Conservation (phyloP, 2,888 invertebrate species). For the Chrysomela aeneicollis region DNA sequence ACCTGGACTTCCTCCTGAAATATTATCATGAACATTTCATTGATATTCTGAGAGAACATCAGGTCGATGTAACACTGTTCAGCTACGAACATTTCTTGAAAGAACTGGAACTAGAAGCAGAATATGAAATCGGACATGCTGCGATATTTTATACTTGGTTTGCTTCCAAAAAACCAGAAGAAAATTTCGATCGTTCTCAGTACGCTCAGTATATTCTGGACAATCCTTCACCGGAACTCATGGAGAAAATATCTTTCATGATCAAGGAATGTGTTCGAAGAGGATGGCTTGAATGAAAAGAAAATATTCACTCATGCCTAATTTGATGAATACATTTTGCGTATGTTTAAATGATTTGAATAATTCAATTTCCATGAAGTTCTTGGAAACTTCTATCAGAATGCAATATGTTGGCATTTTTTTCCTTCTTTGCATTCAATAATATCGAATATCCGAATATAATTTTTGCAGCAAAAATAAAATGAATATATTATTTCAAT, state of each 20-base stretch:
- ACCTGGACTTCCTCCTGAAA: conserved; percentile 61
- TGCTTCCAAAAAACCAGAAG: conserved; percentile 27
- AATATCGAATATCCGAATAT: no score
- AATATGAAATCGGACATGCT: conserved; percentile 58
- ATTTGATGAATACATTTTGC: no score
- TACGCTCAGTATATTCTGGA: neutral
- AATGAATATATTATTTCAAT: no score
- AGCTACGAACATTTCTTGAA: conserved; percentile 55
- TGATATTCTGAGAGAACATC: conserved; percentile 52
- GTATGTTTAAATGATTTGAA: no score
- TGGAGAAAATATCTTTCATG: conserved; percentile 17
- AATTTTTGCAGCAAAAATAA: no score
- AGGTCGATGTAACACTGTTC: conserved; percentile 53
- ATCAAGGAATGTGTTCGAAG: conserved; percentile 10
- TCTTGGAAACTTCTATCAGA: no score
- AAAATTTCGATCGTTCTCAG: neutral
- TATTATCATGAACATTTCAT: conserved; percentile 63
- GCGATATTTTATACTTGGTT: conserved; percentile 53
- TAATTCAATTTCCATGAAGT: no score
- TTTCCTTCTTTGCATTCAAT: no score
- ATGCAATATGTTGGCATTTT: no score
- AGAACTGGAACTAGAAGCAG: conserved; percentile 56
- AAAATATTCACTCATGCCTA: no score
- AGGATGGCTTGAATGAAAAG: conserved; percentile 13
- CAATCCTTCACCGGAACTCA: neutral